Evolutionary conservation across 2,888 invertebrate genomes (phyloP).

Genomic region (Caenorhabditis zanzibari): DNA sequence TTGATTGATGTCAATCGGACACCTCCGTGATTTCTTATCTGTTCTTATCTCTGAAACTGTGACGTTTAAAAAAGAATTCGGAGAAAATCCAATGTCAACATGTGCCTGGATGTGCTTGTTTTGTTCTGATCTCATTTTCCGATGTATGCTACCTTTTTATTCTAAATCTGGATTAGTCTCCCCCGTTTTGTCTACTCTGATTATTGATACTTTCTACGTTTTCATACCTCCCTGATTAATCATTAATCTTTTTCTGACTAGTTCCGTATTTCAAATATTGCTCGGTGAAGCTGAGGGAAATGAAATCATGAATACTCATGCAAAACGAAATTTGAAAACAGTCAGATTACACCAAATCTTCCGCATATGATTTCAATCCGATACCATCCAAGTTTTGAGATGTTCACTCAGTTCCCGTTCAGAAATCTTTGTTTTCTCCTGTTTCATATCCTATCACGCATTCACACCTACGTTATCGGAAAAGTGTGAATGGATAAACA

Average conservation of each 20-base stretch:
- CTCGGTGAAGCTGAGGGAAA: neutral
- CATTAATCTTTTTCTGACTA: conserved; percentile 15
- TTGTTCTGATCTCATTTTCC: conserved; percentile 12
- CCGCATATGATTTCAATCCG: neutral
- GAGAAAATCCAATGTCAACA: conserved; percentile 19
- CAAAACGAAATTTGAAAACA: conserved; percentile 10
- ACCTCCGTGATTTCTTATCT: conserved; percentile 33
- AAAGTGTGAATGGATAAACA: conserved; percentile 16
- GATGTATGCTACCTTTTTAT: conserved; percentile 3
- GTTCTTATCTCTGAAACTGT: conserved; percentile 27
- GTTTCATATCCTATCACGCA: neutral
- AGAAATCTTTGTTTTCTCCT: neutral
- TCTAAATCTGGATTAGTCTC: conserved; percentile 18
- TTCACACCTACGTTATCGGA: conserved; percentile 11
- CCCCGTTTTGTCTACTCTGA: neutral
- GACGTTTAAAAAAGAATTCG: conserved; percentile 15
- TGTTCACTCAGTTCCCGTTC: conserved; percentile 2
- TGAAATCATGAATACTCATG: conserved; percentile 1
- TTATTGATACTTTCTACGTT: conserved; percentile 4
- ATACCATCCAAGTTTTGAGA: neutral
- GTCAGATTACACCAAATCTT: conserved; percentile 21
- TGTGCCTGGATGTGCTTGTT: conserved; percentile 31
- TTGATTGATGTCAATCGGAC: conserved; percentile 23
- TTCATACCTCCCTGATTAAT: neutral
- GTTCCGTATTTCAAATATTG: neutral